Evolutionary conservation across 2,797 vertebrate species (phyloP).

Genomic region (Microchirus variegatus): DNA sequence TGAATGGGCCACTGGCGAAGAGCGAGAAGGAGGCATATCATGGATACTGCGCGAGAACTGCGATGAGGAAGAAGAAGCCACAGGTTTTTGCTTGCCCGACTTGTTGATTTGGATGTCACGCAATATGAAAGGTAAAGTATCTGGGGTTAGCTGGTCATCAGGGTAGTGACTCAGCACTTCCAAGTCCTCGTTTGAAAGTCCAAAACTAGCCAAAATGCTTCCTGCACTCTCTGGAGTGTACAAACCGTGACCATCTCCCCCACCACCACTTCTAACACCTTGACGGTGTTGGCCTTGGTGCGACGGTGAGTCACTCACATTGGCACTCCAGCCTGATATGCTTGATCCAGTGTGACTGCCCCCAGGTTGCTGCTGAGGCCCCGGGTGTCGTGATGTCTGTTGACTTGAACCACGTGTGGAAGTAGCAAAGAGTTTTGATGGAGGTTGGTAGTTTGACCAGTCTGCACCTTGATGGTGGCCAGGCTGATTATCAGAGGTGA

Average conservation of each 20-base stretch:
- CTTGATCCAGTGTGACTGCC: slow-evolving; percentile 44
- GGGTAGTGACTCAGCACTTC: slow-evolving; percentile 94
- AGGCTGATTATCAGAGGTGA: slow-evolving; percentile 54
- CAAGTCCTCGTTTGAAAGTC: slow-evolving; percentile 92
- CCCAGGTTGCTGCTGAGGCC: slow-evolving; percentile 46
- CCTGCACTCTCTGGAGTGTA: slow-evolving; percentile 91
- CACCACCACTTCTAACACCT: slow-evolving; percentile 34
- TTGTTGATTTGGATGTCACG: slow-evolving; percentile 90
- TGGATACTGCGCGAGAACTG: slow-evolving; percentile 36
- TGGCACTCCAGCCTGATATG: slow-evolving; percentile 54
- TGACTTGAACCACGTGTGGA: slow-evolving; percentile 31
- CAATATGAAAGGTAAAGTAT: slow-evolving; percentile 91
- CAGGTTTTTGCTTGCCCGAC: slow-evolving; percentile 68
- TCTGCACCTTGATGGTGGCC: slow-evolving; percentile 62
- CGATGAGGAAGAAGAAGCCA: slow-evolving; percentile 26
- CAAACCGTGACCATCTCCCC: slow-evolving; percentile 71
- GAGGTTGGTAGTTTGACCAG: slow-evolving; percentile 71
- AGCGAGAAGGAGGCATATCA: slow-evolving; percentile 22
- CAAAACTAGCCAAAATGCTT: slow-evolving; percentile 92
- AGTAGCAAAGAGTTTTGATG: slow-evolving; percentile 67
- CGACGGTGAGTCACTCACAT: slow-evolving; percentile 27
- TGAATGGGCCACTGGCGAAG: slow-evolving; percentile 29
- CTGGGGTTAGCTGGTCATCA: slow-evolving; percentile 91
- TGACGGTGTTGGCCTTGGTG: slow-evolving; percentile 36
- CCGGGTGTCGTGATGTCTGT: slow-evolving; percentile 49